Conservation (phyloP, 2,888 invertebrate species). For the Bembecia ichneumoniformis region DNA sequence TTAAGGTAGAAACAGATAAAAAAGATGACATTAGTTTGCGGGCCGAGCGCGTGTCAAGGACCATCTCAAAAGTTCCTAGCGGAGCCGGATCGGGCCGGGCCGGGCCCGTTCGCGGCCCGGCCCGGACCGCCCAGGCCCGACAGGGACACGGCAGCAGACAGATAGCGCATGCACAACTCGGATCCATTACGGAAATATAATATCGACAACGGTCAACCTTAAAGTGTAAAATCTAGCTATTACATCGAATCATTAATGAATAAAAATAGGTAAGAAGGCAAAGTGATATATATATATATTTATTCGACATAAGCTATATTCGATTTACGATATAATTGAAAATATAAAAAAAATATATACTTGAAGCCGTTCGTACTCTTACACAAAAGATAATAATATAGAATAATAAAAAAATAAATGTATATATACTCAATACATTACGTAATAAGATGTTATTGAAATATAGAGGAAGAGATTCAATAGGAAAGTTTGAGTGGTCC, state of each 20-base stretch:
- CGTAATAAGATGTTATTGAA: slow-evolving; percentile 17
- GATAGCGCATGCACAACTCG: slow-evolving; percentile 58
- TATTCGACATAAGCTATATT: slow-evolving; percentile 47
- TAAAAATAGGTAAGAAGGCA: slow-evolving; percentile 39
- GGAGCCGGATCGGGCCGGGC: slow-evolving; percentile 18
- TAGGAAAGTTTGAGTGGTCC: slow-evolving; percentile 86
- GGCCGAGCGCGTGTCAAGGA: slow-evolving; percentile 78
- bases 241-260: slow-evolving; percentile 60
- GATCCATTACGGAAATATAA: slow-evolving; percentile 36
- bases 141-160: slow-evolving; percentile 34
- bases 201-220: slow-evolving; percentile 51
- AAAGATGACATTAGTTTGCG: slow-evolving; percentile 75
- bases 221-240: slow-evolving; percentile 57
- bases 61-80: slow-evolving; percentile 94
- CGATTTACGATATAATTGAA: slow-evolving; percentile 23
- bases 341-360: slow-evolving; percentile 26
- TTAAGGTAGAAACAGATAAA: slow-evolving; percentile 78
- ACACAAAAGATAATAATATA: slow-evolving; percentile 10
- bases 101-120: slow-evolving; percentile 11
- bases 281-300: slow-evolving; percentile 39
- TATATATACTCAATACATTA: no score
- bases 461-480: slow-evolving; percentile 39
- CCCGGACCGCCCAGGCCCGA: slow-evolving; percentile 10
- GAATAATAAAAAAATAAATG: slow-evolving; percentile 13
- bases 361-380: slow-evolving; percentile 26